Evolutionary conservation across 2,888 invertebrate genomes (phyloP).

Genomic region (Drosophila niveifrons): DNA sequence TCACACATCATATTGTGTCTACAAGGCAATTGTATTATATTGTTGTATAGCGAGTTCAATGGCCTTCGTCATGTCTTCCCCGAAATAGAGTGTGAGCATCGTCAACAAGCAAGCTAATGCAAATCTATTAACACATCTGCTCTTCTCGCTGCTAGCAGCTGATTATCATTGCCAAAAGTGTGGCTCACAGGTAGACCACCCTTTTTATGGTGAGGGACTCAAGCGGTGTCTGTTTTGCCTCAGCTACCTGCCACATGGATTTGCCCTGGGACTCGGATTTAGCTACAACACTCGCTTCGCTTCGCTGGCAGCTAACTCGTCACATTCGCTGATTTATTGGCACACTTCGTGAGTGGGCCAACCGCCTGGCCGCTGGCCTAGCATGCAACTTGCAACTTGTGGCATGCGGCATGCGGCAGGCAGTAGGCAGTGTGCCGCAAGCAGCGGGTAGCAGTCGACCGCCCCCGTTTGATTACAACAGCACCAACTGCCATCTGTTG

Average conservation of each 20-base stretch:
- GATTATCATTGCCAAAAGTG: background rate
- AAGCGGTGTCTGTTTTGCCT: background rate
- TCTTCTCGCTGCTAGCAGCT: background rate
- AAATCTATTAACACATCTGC: conserved; percentile 3
- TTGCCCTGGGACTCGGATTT: background rate
- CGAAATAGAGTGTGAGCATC: background rate
- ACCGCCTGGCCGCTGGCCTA: conserved; percentile 41
- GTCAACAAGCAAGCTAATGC: background rate
- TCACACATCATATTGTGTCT: background rate
- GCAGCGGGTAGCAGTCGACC: conserved; percentile 4
- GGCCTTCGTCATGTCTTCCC: background rate
- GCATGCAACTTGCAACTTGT: conserved; percentile 27
- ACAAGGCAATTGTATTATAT: background rate
- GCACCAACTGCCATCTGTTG: conserved; percentile 27
- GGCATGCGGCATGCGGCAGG: conserved; percentile 9
- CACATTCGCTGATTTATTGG: conserved; percentile 77
- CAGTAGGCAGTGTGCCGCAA: conserved; percentile 4
- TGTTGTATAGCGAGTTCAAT: background rate
- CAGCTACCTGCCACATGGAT: conserved; percentile 2
- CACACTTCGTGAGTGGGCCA: conserved; percentile 74
- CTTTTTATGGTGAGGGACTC: background rate
- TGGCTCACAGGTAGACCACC: background rate
- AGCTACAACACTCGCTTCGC: background rate
- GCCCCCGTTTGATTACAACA: conserved; percentile 57
- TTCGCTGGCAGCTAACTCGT: conserved; percentile 36